These are phyloP conservation scores for Ganaspis brasiliensis DNA, from an alignment of 2,888 invertebrate species.

Conservation along the genomic window DNA sequence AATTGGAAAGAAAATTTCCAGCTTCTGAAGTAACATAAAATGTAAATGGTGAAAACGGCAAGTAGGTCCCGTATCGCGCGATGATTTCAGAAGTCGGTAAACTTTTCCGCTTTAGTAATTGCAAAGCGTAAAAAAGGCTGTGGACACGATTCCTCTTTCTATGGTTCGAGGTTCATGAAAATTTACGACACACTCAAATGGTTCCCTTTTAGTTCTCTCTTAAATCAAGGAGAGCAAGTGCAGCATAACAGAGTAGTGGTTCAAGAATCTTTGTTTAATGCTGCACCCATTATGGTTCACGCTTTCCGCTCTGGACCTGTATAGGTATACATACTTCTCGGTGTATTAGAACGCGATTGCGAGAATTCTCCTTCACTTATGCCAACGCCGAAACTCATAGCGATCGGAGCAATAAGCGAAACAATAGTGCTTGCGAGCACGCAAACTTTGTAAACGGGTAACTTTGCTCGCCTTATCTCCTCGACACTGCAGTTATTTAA, in stretches of 20 bases:
- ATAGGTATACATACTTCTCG: background rate
- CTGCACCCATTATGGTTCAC: conserved; percentile 59
- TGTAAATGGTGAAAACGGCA: too few relatives aligned
- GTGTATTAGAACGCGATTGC: conserved; percentile 28
- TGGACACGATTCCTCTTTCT: too few relatives aligned
- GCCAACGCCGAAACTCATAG: conserved; percentile 66
- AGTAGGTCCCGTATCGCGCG: too few relatives aligned
- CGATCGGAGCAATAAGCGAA: conserved; percentile 70
- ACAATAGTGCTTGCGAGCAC: conserved; percentile 70
- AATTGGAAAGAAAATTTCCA: too few relatives aligned
- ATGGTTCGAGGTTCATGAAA: conserved; percentile 44
- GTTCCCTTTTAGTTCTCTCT: conserved; percentile 54
- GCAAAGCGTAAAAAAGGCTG: too few relatives aligned
- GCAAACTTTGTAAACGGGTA: conserved; percentile 63
- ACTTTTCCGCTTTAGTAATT: too few relatives aligned
- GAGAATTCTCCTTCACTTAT: conserved; percentile 60
- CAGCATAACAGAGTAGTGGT: conserved; percentile 48
- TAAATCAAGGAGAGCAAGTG: conserved; percentile 64
- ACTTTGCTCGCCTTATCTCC: conserved; percentile 66
- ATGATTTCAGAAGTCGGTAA: too few relatives aligned
- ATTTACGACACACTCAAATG: conserved; percentile 44
- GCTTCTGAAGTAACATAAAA: too few relatives aligned
- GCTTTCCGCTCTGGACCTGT: background rate
- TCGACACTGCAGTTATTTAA: conserved; percentile 67
- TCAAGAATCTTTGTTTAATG: conserved; percentile 61